phyloP scores from a whole-genome alignment of 1,140 invertebrate species.

The Papilio polyxenes region DNA sequence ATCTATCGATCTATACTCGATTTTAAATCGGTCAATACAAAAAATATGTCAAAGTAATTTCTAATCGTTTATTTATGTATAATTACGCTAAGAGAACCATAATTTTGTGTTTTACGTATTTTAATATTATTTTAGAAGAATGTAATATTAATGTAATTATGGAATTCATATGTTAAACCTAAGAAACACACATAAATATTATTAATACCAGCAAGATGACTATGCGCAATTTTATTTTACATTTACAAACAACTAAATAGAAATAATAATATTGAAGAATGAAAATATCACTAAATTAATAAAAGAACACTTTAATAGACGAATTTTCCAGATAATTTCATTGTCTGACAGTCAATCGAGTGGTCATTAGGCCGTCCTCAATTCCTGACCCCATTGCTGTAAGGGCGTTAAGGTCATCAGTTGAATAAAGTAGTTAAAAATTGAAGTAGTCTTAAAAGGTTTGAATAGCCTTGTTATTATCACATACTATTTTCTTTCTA shows the following conservation, averaged over 20 bases:
- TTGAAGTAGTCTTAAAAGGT: background rate
- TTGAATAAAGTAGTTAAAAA: background rate
- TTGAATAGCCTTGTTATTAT: background rate
- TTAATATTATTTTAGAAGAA: too few species aligned
- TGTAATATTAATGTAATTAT: too few species aligned
- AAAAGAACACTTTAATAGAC: background rate
- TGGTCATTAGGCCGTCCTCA: conserved; percentile 31
- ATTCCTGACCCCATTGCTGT: conserved; percentile 34
- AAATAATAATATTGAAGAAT: background rate
- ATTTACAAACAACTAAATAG: background rate
- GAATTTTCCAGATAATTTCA: conserved; percentile 10
- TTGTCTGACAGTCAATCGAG: conserved; percentile 36
- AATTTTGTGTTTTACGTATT: conserved; percentile 24
- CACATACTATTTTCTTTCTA: too few species aligned
- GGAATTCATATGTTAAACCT: too few species aligned
- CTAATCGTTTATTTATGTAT: conserved; percentile 45
- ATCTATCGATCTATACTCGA: conserved; percentile 38
- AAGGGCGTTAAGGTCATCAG: conserved; percentile 33
- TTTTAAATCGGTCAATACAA: conserved; percentile 37
- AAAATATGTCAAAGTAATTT: conserved; percentile 35
- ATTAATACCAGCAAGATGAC: too few species aligned
- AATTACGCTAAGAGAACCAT: conserved; percentile 27
- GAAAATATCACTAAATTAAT: background rate
- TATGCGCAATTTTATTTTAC: too few species aligned
- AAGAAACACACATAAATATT: too few species aligned